Evolutionary conservation across 30 jellyfish, hydroid and myxozoan genomes (phyloP).

Genomic region (Clytia hemisphaerica): DNA sequence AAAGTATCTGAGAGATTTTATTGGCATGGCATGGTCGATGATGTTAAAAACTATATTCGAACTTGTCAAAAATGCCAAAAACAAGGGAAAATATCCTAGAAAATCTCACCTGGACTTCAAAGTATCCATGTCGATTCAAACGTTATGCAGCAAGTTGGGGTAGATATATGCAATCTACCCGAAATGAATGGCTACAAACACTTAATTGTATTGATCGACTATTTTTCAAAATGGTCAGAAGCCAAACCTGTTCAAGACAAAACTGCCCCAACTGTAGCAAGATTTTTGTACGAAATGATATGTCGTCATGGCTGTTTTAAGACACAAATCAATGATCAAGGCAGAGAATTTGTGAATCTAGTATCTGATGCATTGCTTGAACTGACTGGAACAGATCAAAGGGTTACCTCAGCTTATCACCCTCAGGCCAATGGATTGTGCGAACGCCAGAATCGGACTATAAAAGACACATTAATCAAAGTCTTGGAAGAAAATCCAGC

Average conservation of each 20-base stretch:
- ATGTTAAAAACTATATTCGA: too few species aligned
- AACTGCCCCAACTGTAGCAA: constrained; percentile 15
- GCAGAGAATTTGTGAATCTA: constrained; percentile 44
- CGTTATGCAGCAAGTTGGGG: neutral
- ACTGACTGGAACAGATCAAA: constrained; percentile 7
- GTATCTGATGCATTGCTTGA: constrained; percentile 17
- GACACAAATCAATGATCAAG: constrained; percentile 18
- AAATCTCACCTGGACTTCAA: too few species aligned
- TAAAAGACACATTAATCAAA: neutral
- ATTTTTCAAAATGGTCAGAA: constrained; percentile 37
- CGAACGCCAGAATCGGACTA: constrained; percentile 6
- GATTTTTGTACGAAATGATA: constrained; percentile 21
- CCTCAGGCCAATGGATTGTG: constrained; percentile 25
- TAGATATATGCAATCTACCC: constrained; percentile 1
- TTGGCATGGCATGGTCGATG: too few species aligned
- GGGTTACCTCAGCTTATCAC: constrained; percentile 13
- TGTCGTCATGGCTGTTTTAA: constrained; percentile 35
- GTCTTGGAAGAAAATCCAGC: constrained; percentile 4
- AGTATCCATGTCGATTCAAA: too few species aligned
- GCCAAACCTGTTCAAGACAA: constrained; percentile 22
- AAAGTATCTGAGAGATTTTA: too few species aligned
- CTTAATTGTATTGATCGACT: constrained; percentile 14
- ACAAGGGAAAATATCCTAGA: too few species aligned
- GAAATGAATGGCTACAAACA: constrained; percentile 27
- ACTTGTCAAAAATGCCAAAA: too few species aligned